phyloP scores from a whole-genome alignment of 1,140 invertebrate genomes.

The Chironomus striatipennis region DNA sequence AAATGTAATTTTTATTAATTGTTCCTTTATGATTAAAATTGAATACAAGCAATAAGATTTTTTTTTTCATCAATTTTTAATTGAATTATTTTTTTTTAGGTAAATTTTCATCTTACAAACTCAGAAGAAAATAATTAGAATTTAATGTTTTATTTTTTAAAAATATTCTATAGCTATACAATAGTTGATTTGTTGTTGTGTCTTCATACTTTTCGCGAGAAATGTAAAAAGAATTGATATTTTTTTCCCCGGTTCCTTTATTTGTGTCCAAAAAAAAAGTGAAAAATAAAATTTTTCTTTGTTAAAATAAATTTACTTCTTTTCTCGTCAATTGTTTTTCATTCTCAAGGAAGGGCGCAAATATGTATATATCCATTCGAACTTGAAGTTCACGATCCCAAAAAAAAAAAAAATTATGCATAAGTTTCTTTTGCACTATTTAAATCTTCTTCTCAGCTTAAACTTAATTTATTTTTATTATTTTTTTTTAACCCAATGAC shows the following conservation, averaged over 20 bases:
- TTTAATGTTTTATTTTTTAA: neutral
- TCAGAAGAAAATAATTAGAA: neutral
- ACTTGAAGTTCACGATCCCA: neutral
- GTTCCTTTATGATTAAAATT: conserved; percentile 19
- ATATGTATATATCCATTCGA: neutral
- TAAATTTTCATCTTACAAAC: neutral
- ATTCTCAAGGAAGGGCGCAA: neutral
- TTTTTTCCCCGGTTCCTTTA: too few relatives aligned
- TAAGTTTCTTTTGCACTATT: neutral
- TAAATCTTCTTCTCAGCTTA: neutral
- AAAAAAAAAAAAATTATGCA: neutral
- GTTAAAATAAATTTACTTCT: too few relatives aligned
- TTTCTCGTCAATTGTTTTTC: neutral
- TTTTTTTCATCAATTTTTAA: conserved; percentile 21
- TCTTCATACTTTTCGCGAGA: too few relatives aligned
- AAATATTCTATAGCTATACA: neutral
- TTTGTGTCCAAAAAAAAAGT: too few relatives aligned
- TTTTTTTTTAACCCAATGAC: neutral
- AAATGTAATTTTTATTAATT: neutral
- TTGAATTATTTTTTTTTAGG: conserved; percentile 15
- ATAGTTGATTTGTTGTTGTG: neutral
- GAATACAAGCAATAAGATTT: conserved; percentile 12
- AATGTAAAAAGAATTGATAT: too few relatives aligned
- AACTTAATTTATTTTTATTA: too few relatives aligned
- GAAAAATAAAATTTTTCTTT: too few relatives aligned